Conservation (phyloP, 1,140 invertebrate species). For the Papilio xuthus region DNA sequence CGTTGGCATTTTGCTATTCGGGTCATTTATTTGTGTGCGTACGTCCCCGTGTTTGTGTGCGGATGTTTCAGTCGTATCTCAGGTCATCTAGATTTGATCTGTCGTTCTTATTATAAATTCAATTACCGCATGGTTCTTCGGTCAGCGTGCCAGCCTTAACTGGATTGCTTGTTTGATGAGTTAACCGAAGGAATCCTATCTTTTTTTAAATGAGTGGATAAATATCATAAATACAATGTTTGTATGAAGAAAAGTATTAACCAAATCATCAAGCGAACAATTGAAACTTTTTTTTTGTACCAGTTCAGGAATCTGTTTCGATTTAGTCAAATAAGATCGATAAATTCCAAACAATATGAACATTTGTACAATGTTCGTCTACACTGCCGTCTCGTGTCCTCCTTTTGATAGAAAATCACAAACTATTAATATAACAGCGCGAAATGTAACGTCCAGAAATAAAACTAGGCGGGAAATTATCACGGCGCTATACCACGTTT, state of each 20-base stretch:
- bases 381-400: constrained; percentile 46
- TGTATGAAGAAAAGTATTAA: not conserved
- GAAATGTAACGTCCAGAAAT: constrained; percentile 70
- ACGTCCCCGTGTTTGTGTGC: constrained; percentile 38
- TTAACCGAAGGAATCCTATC: not conserved
- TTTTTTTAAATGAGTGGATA: not conserved
- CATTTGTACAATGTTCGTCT: constrained; percentile 34
- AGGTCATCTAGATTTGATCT: constrained; percentile 41
- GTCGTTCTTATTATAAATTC: constrained; percentile 39
- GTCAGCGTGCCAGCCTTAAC: constrained; percentile 12
- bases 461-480: constrained; percentile 58
- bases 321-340: not conserved
- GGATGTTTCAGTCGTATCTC: constrained; percentile 19
- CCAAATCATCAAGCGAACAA: no score
- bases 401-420: constrained; percentile 51
- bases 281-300: not conserved
- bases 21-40: constrained; percentile 51
- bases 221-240: not conserved
- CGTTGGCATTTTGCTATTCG: constrained; percentile 56
- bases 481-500: constrained; percentile 50
- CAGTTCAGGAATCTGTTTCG: not conserved
- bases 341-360: constrained; percentile 35
- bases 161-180: not conserved
- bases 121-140: constrained; percentile 27
- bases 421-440: constrained; percentile 62